phyloP scores from a whole-genome alignment of 2,113 vertebrate genomes.

The Spermophilus dauricus region DNA sequence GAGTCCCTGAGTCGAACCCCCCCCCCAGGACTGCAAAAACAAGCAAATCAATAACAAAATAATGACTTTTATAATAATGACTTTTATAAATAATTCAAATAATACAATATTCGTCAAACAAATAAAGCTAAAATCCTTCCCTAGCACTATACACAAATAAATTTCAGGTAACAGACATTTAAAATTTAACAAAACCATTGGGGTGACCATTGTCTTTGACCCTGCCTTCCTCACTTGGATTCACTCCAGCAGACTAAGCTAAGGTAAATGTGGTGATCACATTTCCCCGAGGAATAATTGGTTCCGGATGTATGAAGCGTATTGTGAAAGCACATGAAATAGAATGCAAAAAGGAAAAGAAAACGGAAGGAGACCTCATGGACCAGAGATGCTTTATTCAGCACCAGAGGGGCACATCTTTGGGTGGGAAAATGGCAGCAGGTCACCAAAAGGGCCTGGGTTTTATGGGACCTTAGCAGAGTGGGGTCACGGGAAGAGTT shows the following conservation, averaged over 20 bases:
- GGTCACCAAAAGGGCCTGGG: no score
- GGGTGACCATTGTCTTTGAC: neutral
- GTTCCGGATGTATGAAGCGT: neutral
- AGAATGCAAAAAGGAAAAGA: no score
- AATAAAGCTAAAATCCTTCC: neutral
- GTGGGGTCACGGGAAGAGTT: no score
- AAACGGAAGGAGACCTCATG: no score
- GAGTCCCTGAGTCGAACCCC: no score
- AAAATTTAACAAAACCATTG: neutral
- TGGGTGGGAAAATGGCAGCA: no score
- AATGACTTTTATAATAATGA: no score
- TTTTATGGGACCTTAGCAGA: no score
- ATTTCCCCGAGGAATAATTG: neutral
- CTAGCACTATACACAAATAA: neutral
- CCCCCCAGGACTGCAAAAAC: no score
- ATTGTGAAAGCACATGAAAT: neutral
- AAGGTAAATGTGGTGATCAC: neutral
- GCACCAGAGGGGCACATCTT: no score
- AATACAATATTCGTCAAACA: constrained; percentile 1
- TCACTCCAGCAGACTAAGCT: neutral
- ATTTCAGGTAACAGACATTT: neutral
- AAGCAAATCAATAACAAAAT: neutral
- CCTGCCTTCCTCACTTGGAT: neutral
- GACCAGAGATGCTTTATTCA: no score
- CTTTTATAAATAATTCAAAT: no score